phyloP scores from a whole-genome alignment of 1,140 invertebrate genomes.

The Akabosia matsudoensis region DNA sequence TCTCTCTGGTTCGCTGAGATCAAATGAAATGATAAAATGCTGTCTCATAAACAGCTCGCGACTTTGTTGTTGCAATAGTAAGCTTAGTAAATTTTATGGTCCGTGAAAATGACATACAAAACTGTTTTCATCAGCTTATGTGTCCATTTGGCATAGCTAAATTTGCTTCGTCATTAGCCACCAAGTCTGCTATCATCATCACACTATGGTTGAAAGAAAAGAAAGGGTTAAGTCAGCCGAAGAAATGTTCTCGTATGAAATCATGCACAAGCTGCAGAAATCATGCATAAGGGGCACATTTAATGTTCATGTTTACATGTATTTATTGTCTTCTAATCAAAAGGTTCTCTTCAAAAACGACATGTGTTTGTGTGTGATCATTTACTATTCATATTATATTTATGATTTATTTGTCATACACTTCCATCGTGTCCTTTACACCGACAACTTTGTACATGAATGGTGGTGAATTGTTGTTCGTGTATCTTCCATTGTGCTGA shows the following conservation, averaged over 20 bases:
- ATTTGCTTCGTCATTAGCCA: slow-evolving; percentile 11
- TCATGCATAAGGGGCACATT: neutral
- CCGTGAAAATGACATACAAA: neutral
- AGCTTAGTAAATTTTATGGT: neutral
- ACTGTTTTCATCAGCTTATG: neutral
- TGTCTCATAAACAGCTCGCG: neutral
- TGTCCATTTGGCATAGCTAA: neutral
- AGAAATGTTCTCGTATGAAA: neutral
- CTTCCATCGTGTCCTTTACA: neutral
- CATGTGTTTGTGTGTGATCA: neutral
- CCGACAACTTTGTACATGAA: neutral
- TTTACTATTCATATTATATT: neutral
- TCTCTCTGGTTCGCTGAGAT: neutral
- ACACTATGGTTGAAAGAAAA: neutral
- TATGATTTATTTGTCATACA: neutral
- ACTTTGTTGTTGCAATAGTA: neutral
- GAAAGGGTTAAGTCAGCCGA: neutral
- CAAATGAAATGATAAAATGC: neutral
- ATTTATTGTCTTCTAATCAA: neutral
- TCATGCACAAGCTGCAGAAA: neutral
- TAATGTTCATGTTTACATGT: neutral
- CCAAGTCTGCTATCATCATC: neutral
- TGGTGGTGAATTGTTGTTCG: neutral
- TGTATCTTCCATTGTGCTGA: neutral
- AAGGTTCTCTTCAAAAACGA: neutral